Evolutionary conservation across 2,113 vertebrate species (phyloP).

Genomic region (Sardina pilchardus): DNA sequence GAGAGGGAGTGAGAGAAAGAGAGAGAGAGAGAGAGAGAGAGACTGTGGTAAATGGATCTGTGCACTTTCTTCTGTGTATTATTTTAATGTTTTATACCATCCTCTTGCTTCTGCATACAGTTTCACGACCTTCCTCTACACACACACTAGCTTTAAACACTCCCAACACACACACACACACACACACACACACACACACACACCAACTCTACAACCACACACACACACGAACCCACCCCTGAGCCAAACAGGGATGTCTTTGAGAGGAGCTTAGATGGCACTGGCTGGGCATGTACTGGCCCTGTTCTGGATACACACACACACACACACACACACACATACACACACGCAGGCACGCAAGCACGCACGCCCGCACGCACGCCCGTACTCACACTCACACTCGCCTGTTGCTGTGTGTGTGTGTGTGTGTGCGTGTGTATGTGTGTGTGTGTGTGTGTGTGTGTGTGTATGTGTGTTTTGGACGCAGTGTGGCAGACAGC

Average conservation of each 20-base stretch:
- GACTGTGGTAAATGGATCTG: not conserved
- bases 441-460: too few relatives aligned
- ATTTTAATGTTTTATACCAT: not conserved
- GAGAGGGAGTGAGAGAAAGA: not conserved
- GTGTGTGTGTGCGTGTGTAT: too few relatives aligned
- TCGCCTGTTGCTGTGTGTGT: too few relatives aligned
- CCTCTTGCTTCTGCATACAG: not conserved
- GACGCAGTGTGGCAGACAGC: not conserved
- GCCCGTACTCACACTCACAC: not conserved
- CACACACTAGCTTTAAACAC: too few relatives aligned
- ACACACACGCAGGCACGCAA: not conserved
- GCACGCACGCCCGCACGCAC: not conserved
- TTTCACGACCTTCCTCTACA: not conserved
- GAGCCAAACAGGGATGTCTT: too few relatives aligned
- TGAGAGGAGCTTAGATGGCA: too few relatives aligned
- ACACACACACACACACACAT: constrained; percentile 5
- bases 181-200: too few relatives aligned
- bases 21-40: too few relatives aligned
- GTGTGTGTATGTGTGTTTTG: too few relatives aligned
- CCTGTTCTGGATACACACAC: not conserved
- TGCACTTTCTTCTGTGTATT: not conserved
- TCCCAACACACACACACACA: too few relatives aligned
- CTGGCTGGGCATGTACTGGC: too few relatives aligned
- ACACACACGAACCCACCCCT: not conserved
- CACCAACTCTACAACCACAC: too few relatives aligned